Conservation (phyloP, 2,797 vertebrate genomes). For the Rhodeus uyekii region DNA sequence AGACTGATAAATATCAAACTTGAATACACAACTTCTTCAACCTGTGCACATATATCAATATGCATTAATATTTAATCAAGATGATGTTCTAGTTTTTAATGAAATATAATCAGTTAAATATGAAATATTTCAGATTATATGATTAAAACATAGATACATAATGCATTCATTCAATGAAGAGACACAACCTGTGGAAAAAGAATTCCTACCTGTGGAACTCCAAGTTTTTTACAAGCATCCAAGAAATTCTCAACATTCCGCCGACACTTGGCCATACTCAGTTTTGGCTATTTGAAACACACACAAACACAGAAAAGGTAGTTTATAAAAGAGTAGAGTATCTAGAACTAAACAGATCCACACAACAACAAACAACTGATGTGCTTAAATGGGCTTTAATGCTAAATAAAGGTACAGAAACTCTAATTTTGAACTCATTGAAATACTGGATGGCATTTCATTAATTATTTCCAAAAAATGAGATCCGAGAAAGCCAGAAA, state of each 20-base stretch:
- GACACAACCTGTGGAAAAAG: too few species aligned
- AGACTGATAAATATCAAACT: neutral
- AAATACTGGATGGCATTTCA: neutral
- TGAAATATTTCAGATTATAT: neutral
- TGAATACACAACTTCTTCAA: neutral
- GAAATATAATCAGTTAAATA: neutral
- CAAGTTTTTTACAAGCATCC: conserved; percentile 96
- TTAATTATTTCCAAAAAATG: neutral
- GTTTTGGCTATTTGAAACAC: conserved; percentile 86
- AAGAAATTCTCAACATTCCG: conserved; percentile 98
- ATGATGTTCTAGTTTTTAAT: neutral
- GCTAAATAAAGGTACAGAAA: neutral
- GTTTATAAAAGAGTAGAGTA: neutral
- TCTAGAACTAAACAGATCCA: neutral
- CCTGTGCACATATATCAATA: neutral
- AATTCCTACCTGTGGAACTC: conserved; percentile 94
- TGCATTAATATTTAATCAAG: neutral
- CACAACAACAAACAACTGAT: neutral
- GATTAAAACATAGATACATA: neutral
- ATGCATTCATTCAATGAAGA: neutral
- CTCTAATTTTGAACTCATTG: neutral
- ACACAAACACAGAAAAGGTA: conserved; percentile 29
- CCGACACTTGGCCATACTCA: conserved; percentile 98
- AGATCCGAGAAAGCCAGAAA: neutral
- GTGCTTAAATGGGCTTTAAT: neutral